These are phyloP conservation scores for Temnothorax nylanderi DNA, from an alignment of 1,140 invertebrate genomes.

Conservation along the genomic window DNA sequence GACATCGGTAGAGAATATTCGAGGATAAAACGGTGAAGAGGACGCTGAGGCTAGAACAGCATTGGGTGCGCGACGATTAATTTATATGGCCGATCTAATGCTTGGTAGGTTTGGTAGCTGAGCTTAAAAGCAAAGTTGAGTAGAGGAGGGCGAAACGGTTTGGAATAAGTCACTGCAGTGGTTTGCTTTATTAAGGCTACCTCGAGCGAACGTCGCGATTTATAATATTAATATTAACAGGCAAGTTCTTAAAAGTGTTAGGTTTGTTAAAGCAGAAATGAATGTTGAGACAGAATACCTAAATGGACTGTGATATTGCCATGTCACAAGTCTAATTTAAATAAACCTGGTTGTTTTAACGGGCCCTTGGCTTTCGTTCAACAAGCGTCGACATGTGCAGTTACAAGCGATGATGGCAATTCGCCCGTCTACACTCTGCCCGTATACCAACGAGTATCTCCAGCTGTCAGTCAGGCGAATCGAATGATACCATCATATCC, in stretches of 20 bases:
- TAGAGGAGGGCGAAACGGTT: background rate
- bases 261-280: background rate
- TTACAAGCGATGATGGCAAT: background rate
- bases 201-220: background rate
- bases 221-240: background rate
- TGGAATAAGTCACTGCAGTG: background rate
- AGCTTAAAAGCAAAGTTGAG: background rate
- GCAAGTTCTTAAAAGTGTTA: background rate
- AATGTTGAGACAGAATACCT: background rate
- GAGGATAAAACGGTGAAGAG: background rate
- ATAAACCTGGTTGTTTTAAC: background rate
- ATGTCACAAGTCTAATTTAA: background rate
- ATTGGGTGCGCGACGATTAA: constrained; percentile 17
- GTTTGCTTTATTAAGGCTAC: background rate
- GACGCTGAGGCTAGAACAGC: background rate
- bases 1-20: background rate
- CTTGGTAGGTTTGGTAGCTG: background rate
- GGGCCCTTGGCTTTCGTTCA: background rate
- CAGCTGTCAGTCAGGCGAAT: constrained; percentile 34
- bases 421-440: background rate
- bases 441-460: constrained; percentile 16
- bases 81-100: constrained; percentile 28
- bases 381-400: background rate
- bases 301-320: background rate
- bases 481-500: constrained; percentile 48